phyloP scores from a whole-genome alignment of 2,797 vertebrate species.

The Varecia variegata region DNA sequence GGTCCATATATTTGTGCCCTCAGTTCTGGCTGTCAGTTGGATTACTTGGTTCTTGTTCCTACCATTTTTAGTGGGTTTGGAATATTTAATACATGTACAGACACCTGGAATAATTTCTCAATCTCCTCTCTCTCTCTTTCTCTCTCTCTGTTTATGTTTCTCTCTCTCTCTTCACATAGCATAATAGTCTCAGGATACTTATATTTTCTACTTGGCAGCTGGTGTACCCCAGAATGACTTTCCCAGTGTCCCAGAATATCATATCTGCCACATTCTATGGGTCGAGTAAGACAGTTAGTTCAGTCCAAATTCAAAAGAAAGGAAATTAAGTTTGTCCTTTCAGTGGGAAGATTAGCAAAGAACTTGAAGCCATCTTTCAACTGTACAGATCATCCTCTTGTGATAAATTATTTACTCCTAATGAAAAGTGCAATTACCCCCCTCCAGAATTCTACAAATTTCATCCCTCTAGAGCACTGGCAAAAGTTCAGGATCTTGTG shows the following conservation, averaged over 20 bases:
- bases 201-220: not conserved
- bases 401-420: not conserved
- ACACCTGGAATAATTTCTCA: not conserved
- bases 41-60: not conserved
- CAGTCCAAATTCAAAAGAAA: not conserved
- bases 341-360: not conserved
- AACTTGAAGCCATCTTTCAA: not conserved
- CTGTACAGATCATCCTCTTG: too few species aligned
- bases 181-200: not conserved
- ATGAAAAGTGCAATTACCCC: not conserved
- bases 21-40: not conserved
- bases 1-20: not conserved
- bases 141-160: too few species aligned
- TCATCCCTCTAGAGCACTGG: not conserved
- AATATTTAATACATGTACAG: not conserved
- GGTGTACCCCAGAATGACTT: not conserved
- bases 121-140: not conserved
- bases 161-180: not conserved
- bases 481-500: not conserved
- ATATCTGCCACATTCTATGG: not conserved
- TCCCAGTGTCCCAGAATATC: not conserved
- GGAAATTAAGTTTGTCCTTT: not conserved
- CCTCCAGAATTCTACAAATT: not conserved
- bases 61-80: not conserved
- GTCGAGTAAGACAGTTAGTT: not conserved